Conservation (phyloP, 2,113 vertebrate genomes). For the Sinocyclocheilus anophthalmus region DNA sequence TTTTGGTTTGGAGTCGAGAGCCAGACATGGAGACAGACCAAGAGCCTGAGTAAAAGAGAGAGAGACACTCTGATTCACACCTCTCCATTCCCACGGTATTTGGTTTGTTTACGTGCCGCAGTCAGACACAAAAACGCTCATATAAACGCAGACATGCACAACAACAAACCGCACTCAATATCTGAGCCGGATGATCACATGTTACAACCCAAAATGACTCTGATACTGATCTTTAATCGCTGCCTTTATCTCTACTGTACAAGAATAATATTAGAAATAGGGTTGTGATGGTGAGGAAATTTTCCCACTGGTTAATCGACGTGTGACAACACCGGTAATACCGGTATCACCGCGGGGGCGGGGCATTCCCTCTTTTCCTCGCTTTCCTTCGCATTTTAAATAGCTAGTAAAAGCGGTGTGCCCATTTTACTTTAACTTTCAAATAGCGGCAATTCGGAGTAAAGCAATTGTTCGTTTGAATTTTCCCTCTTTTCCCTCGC, state of each 20-base stretch:
- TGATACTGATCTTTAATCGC: not conserved
- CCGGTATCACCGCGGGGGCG: no score
- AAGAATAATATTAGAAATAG: not conserved
- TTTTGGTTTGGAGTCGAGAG: slow-evolving; percentile 51
- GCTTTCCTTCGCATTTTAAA: no score
- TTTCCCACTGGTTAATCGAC: no score
- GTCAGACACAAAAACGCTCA: slow-evolving; percentile 61
- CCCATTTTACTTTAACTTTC: no score
- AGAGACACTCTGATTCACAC: slow-evolving; percentile 68
- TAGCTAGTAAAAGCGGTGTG: no score
- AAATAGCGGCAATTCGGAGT: no score
- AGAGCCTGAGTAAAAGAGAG: slow-evolving; percentile 39
- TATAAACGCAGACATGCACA: slow-evolving; percentile 36
- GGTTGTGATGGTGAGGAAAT: no score
- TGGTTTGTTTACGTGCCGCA: slow-evolving; percentile 73
- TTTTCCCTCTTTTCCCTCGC: no score
- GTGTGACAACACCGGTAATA: no score
- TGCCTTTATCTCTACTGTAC: not conserved
- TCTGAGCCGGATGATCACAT: not conserved
- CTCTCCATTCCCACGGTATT: slow-evolving; percentile 76
- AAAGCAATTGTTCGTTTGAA: no score
- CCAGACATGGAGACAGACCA: slow-evolving; percentile 31
- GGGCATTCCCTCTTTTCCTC: no score
- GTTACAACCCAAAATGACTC: not conserved
- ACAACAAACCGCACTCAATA: slow-evolving; percentile 29